Percentiles rank a stretch among this genome's conserved stretches.
phyloP scores from a whole-genome alignment of 2,888 invertebrate genomes.

The Amblyteles armatorius region DNA sequence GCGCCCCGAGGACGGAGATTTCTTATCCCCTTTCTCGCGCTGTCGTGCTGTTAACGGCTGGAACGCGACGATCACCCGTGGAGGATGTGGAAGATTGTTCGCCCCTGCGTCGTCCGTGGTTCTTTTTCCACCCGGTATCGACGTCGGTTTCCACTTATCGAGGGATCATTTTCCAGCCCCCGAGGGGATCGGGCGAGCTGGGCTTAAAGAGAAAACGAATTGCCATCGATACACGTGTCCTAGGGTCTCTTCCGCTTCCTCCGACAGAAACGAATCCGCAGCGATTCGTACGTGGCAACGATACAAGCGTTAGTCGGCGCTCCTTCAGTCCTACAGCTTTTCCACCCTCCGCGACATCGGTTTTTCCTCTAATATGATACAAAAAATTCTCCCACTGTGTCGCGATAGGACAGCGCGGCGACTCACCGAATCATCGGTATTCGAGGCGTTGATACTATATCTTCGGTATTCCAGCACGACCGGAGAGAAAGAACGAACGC shows the following conservation, averaged over 20 bases:
- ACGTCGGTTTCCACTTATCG: slow-evolving; percentile 80
- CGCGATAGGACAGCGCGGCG: slow-evolving; percentile 59
- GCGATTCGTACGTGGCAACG: slow-evolving; percentile 28
- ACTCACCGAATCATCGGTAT: slow-evolving; percentile 77
- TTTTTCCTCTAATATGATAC: background rate
- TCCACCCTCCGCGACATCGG: background rate
- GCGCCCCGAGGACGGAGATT: slow-evolving; percentile 34
- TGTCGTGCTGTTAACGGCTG: slow-evolving; percentile 21
- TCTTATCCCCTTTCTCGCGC: slow-evolving; percentile 10
- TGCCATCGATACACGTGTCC: slow-evolving; percentile 78
- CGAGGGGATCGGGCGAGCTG: slow-evolving; percentile 74
- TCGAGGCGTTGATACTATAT: slow-evolving; percentile 76
- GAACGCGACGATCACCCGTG: slow-evolving; percentile 33
- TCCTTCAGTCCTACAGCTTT: background rate
- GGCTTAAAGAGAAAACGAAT: slow-evolving; percentile 82
- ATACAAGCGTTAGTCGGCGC: background rate
- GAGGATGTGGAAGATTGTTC: slow-evolving; percentile 42
- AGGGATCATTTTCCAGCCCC: slow-evolving; percentile 80
- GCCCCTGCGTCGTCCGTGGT: slow-evolving; percentile 29
- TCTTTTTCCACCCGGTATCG: slow-evolving; percentile 62
- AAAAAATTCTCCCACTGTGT: background rate
- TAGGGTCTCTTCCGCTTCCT: slow-evolving; percentile 50
- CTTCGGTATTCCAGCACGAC: slow-evolving; percentile 78
- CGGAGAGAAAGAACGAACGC: slow-evolving; percentile 9
- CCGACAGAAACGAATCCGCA: slow-evolving; percentile 71